Percentiles rank a stretch among this genome's conserved stretches.
These are phyloP conservation scores for Alectura lathami DNA, from an alignment of 2,113 vertebrate species.

Conservation along the genomic window DNA sequence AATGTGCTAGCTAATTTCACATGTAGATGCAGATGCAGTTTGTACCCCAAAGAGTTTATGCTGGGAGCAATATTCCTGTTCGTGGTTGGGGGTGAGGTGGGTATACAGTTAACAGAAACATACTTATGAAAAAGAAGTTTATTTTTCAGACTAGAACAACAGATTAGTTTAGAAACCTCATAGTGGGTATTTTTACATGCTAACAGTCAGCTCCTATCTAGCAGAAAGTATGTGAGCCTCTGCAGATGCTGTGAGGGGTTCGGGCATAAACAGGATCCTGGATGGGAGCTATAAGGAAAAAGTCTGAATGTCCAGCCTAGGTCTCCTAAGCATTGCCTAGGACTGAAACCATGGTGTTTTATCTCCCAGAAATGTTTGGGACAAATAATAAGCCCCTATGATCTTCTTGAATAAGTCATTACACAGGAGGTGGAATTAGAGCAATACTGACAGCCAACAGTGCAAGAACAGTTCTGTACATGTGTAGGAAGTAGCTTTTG, in stretches of 20 bases:
- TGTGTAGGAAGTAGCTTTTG: not conserved
- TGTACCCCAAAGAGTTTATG: not conserved
- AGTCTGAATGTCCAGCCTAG: not conserved
- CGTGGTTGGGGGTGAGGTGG: not conserved
- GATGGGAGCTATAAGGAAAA: not conserved
- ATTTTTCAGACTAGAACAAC: not conserved
- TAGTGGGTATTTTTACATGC: not conserved
- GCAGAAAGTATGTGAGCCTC: not conserved
- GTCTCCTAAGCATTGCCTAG: not conserved
- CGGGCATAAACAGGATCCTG: not conserved
- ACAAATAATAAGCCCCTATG: not conserved
- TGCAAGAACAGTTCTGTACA: not conserved
- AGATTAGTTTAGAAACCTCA: not conserved
- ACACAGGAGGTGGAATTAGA: not conserved
- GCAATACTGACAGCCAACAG: accelerated
- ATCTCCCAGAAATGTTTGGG: not conserved
- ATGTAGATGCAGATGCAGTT: not conserved
- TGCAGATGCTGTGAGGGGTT: not conserved
- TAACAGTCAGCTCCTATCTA: not conserved
- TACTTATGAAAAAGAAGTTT: not conserved
- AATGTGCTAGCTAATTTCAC: not conserved
- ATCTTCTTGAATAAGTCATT: not conserved
- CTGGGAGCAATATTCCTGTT: not conserved
- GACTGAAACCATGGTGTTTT: not conserved
- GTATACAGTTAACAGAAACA: not conserved